phyloP scores from a whole-genome alignment of 2,888 invertebrate genomes.

The Dryococelus australis region DNA sequence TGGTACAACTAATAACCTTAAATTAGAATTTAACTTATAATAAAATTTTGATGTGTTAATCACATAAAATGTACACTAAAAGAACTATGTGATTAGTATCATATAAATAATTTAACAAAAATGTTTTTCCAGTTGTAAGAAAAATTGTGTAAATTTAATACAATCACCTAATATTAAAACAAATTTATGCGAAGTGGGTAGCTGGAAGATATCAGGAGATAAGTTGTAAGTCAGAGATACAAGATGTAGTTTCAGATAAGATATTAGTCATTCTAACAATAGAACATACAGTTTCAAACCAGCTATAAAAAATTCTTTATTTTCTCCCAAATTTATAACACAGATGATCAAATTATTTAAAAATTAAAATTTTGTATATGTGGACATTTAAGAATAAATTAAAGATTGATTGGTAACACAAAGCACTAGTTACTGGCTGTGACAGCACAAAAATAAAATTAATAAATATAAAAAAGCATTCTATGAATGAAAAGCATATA shows the following conservation, averaged over 20 bases:
- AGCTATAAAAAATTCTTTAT: background rate
- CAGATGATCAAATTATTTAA: background rate
- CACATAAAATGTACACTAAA: background rate
- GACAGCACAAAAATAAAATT: background rate
- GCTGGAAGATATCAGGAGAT: conserved; percentile 25
- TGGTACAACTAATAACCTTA: background rate
- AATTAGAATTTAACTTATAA: background rate
- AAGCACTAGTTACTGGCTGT: background rate
- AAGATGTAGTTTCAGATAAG: background rate
- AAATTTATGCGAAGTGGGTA: background rate
- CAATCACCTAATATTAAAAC: no score
- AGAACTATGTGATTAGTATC: no score
- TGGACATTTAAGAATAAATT: background rate
- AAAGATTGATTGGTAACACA: background rate
- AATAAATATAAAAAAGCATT: background rate
- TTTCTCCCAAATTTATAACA: background rate
- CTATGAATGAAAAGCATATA: background rate
- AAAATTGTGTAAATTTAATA: no score
- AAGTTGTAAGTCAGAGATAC: conserved; percentile 34
- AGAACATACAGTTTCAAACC: background rate
- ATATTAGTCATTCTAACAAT: background rate
- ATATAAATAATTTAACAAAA: no score
- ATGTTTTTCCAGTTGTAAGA: no score
- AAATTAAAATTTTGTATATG: background rate
- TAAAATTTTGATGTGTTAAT: background rate